Base-by-base conservation (phyloP, 2,113 vertebrate species). In the Pygoscelis antarcticus region DNA sequence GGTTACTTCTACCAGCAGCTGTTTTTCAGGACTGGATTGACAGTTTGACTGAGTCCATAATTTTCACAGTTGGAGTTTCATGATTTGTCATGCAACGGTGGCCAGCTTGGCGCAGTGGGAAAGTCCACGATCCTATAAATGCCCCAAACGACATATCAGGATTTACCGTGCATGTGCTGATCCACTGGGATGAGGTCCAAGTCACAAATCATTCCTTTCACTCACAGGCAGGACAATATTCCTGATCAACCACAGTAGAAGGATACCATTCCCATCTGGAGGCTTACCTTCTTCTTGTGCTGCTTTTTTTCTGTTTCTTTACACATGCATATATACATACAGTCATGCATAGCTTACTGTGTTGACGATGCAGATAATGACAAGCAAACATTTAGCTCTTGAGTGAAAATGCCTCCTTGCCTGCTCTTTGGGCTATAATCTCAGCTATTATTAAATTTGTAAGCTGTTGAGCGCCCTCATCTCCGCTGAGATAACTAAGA, bases 51-150 rank as follows among this genome's bases (percentile, higher is more conserved):
- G 80, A 97, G 93, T 78, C 97, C 89, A 66, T 97, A 97, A 98
- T 98, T 98, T 98, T 98, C 98, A 97, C 98, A 98, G 98, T 96
- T 95, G 97, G 97, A 97, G 93, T 95, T 98, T 69, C 86, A 80
- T 89, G 97, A 97, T 98, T 98, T 98, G 97, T 97, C 97, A 97
- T 88, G 96, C 97, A 95, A 98, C 52, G 29, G 55, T 89, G 97
- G 96, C 96, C 95, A 96, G 88, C 95, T 62, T 58, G 55, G 97
- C 81, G 5, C 94, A 97, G 96, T 82, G 95, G 97, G 96, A 93
- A 83, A 94, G 90, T 92, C 94, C 93, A 76, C 0, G 2, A 94
- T 93, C 94, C 91, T 95, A 52, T 92, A 97, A 97, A 97, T 78
- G 84, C 86, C 97, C 94, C 96, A 94, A 95, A 96, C 72, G 22